Evolutionary conservation across 2,113 vertebrate species (phyloP).

Genomic region (Takifugu bimaculatus): DNA sequence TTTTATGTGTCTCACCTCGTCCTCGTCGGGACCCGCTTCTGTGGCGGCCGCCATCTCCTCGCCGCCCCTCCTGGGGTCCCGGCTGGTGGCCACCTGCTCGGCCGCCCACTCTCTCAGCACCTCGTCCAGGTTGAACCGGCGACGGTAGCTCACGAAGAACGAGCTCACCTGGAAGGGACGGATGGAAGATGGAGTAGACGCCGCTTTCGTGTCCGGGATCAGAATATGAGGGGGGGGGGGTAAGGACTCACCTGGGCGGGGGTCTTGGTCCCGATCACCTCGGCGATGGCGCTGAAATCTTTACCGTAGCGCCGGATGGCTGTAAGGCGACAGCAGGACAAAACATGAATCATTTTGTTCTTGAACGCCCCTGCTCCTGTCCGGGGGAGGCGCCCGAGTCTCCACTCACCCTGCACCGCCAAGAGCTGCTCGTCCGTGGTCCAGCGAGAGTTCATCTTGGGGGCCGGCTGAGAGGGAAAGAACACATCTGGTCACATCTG

Average conservation of each 20-base stretch:
- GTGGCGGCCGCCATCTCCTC: constrained; percentile 57
- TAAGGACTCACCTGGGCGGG: constrained; percentile 79
- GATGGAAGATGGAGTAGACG: fast-evolving
- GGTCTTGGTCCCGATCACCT: constrained; percentile 88
- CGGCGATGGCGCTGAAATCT: constrained; percentile 85
- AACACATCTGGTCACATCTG: not conserved
- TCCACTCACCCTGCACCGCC: constrained; percentile 66
- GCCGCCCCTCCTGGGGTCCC: constrained; percentile 55
- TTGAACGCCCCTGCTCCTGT: not conserved
- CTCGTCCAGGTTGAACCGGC: constrained; percentile 88
- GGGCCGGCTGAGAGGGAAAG: constrained; percentile 67
- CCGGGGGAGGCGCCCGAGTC: not conserved
- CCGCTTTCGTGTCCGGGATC: not conserved
- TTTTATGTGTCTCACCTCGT: constrained; percentile 68
- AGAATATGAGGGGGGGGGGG: constrained; percentile 8
- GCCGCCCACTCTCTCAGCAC: constrained; percentile 90
- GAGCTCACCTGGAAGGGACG: constrained; percentile 79
- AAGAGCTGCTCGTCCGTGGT: constrained; percentile 80
- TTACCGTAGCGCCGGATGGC: constrained; percentile 87
- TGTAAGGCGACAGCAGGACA: constrained; percentile 31
- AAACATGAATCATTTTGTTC: not conserved
- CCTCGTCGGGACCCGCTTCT: constrained; percentile 70
- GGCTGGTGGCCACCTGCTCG: constrained; percentile 74
- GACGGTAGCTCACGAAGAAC: constrained; percentile 88
- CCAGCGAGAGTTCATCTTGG: constrained; percentile 89